Evolutionary conservation across 1,140 invertebrate genomes (phyloP), one percentile per base, ranked within the genome.

Genomic region (Pseudomyrmex sp.): DNA sequence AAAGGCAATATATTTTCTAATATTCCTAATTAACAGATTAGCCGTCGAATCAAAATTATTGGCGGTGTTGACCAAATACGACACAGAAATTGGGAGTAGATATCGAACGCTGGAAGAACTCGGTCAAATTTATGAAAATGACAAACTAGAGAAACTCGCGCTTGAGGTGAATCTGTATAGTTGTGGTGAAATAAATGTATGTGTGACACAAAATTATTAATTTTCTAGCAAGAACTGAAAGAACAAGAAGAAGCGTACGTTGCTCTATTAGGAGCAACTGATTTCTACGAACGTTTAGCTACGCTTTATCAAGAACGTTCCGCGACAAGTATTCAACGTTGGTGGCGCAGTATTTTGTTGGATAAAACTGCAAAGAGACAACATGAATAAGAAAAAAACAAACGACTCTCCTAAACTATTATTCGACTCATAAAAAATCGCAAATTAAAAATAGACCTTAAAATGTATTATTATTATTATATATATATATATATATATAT

Each of bases 71-170:
- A 10, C 10, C 13, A 70, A 58, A 23, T 79, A 79, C 15, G 65
- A 79, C 20, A 48, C 20, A 56, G 76, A 79, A 79, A 79, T 79
- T 58, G 76, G 65, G 0, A 59, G 7, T 18, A 79, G 44, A 48
- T 58, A 18, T 70, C 35, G 10, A 59, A 70, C 15, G 15, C 12
- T 79, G 2, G 18, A 79, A 26, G 20, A 58, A 13, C 52, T 79
- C 10, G 13, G 0, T 46, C 5, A 79, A 69, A 3, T 4, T 23
- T 70, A 79, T 18, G 9, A 58, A 48, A 13, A 48, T 2, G 15
- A 79, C 7, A 48, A 69, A 2, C 15, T 48, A 1, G 44, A 48
- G 35, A 70, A 26, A 58, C 7, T 54, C 15, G 10, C 23, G 0
- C 48, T 70, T 15, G 52, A 79, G 35, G 76, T 79, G 2, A 69